Evolutionary conservation across 2,113 vertebrate species (phyloP).

Genomic region (Dromas ardeola): DNA sequence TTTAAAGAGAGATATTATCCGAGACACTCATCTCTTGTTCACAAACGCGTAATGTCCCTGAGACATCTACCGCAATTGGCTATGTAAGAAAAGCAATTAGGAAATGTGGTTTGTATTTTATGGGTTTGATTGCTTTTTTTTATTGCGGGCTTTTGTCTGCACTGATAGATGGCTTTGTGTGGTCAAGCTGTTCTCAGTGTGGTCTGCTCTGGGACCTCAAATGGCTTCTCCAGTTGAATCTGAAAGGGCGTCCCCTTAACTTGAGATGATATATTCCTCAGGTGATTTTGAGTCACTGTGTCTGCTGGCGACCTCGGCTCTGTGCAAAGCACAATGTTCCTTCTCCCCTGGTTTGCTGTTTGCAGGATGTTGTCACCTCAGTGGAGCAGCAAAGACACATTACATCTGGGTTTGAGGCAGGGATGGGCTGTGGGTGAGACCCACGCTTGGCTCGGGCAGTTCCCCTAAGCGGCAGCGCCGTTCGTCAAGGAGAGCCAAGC

Average conservation of each 20-base stretch:
- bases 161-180: neutral
- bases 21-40: neutral
- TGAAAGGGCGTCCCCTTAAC: neutral
- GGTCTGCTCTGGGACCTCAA: neutral
- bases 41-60: neutral
- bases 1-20: neutral
- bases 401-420: neutral
- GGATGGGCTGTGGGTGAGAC: neutral
- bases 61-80: slow-evolving; percentile 14
- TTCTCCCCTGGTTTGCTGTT: neutral
- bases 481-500: neutral
- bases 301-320: neutral
- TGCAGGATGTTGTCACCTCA: neutral
- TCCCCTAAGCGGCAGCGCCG: neutral
- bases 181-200: neutral
- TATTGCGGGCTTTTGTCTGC: neutral
- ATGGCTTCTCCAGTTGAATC: neutral
- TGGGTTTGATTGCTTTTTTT: neutral
- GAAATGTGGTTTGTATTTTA: slow-evolving; percentile 24
- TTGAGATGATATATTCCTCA: neutral
- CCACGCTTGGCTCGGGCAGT: accelerated
- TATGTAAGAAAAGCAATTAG: slow-evolving; percentile 39
- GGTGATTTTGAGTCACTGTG: neutral
- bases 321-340: neutral
- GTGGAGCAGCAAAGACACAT: neutral